Evolutionary conservation across 2,113 vertebrate genomes (phyloP), one percentile per base, ranked within the genome.

Genomic region (Tinamus guttatus): DNA sequence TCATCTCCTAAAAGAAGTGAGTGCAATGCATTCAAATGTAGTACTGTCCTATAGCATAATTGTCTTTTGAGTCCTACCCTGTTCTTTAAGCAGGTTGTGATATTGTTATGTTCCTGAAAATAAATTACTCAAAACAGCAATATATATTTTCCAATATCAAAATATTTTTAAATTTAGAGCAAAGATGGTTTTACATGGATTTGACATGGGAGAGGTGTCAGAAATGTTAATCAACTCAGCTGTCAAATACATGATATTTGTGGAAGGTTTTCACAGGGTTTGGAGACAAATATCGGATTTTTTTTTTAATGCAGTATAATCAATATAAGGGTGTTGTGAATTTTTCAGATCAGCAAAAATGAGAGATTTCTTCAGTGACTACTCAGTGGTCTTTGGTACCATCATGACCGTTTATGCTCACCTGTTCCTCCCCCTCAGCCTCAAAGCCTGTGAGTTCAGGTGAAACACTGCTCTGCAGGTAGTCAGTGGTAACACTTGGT

Each of bases 391-490:
- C 91, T 85, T 81, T 93, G 95, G 65, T 91, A 68, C 41, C 89
- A 63, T 91, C 85, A 73, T 79, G 90, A 54, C 68, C 20, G 14
- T 67, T 90, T 84, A 88, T 91, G 88, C 87, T 90, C 88, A 77
- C 73, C 87, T 88, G 30, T 90, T 85, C 52, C 87, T 90, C 38
- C 70, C 92, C 87, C 95, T 95, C 92, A 89, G 88, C 92, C 85
- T 96, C 89, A 94, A 65, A 91, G 84, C 77, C 92, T 97, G 91
- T 93, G 96, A 96, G 87, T 84, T 83, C 91, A 97, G 96, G 91
- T 96, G 97, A 96, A 97, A 51, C 54, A 41, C 89, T 96, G 90
- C 89, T 96, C 41, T 85, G 64, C 89, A 96, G 91, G 81, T 95
- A 94, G 96, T 90, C 94, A 95, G 94, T 85, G 84, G 82, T 97